Evolutionary conservation across 2,888 invertebrate genomes (phyloP), one percentile per base, ranked within the genome.

Genomic region (Steromphala cineraria): DNA sequence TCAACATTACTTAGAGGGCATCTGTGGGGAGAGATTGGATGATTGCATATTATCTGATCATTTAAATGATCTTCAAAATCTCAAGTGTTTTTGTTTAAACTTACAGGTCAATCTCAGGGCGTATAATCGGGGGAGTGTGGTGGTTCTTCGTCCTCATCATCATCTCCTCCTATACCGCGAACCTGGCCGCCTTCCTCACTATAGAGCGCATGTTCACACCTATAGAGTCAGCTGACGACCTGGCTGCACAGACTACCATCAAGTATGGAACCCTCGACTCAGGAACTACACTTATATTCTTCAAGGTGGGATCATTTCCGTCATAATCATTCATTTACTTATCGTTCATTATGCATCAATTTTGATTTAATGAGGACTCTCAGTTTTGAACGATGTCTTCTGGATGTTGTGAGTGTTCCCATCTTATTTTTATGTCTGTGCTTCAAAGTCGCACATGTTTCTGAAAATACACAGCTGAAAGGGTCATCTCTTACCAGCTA

Each of bases 101-200:
- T 17, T 87, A 19, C 92, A 95, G 97, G 92, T 97, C 97, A 3
- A 95, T 97, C 87, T 97, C 98, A 0, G 98, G 98, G 4, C 95
- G 99, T 82, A 98, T 99, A 89, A 99, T 99, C 1, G 98, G 98
- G 67, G 97, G 98, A 56, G 98, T 99, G 0, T 99, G 99, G 99
- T 99, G 99, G 99, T 99, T 99, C 94, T 99, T 99, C 94, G 99
- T 99, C 0, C 95, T 99, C 84, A 99, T 99, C 91, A 95, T 99
- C 81, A 98, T 99, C 85, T 99, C 99, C 79, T 99, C 99, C 28
- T 99, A 99, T 94, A 99, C 99, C 71, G 99, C 99, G 82, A 99
- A 99, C 94, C 95, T 99, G 82, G 94, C 94, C 31, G 99, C 99
- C 3, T 99, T 99, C 94, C 95, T 99, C 81, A 99, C 99, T 17